phyloP scores from a whole-genome alignment of 1,140 invertebrate genomes.

The Nilaparvata lugens region DNA sequence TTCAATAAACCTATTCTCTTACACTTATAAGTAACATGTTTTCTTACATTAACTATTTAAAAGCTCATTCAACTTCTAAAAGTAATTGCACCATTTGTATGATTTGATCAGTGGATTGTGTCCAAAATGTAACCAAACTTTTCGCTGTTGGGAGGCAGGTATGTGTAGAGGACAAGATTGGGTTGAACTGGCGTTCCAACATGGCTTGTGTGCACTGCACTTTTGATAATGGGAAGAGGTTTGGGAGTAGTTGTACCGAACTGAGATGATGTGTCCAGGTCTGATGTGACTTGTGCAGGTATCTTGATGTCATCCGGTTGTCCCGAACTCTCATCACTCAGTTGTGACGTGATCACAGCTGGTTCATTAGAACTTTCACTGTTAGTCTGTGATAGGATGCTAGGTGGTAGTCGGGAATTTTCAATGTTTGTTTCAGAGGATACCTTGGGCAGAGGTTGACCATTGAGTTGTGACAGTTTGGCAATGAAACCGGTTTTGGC shows the following conservation, averaged over 20 bases:
- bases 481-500: constrained; percentile 23
- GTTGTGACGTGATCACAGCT: too few species aligned
- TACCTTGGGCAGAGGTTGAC: background rate
- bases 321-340: too few species aligned
- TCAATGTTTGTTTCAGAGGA: background rate
- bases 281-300: background rate
- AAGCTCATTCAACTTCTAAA: too few species aligned
- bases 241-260: background rate
- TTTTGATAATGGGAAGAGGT: background rate
- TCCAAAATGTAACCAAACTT: background rate
- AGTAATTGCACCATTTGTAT: too few species aligned
- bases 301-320: too few species aligned
- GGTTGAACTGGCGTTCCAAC: background rate
- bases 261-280: background rate
- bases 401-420: background rate
- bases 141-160: background rate
- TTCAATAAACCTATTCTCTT: too few species aligned
- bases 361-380: background rate
- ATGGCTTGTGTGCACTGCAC: background rate
- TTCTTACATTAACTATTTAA: too few species aligned
- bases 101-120: background rate
- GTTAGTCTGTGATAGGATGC: background rate
- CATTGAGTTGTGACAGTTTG: background rate
- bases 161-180: background rate
- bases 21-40: too few species aligned